Evolutionary conservation across 2,888 invertebrate species (phyloP).

Genomic region (Eueremaeus valkanovi): DNA sequence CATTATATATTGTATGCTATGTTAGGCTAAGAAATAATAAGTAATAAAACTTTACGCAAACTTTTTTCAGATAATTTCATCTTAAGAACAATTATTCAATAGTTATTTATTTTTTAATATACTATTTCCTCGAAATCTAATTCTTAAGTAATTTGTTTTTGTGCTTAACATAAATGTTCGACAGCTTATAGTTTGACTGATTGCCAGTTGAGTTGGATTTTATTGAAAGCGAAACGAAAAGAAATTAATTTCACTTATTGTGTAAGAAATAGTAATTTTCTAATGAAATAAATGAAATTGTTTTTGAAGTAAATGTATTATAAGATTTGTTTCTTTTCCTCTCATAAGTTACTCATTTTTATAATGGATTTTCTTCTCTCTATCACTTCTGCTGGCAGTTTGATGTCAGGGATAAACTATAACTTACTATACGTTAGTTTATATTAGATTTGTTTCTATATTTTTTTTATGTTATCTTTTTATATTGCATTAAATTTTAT

Average conservation of each 20-base stretch:
- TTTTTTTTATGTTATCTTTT: neutral
- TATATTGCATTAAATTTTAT: neutral
- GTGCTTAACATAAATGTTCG: too few species aligned
- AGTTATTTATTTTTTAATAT: neutral
- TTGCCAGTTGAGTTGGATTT: too few species aligned
- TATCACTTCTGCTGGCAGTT: neutral
- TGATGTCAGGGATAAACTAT: constrained; percentile 21
- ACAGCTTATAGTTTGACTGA: too few species aligned
- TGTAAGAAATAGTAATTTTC: too few species aligned
- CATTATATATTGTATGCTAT: neutral
- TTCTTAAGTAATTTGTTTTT: too few species aligned
- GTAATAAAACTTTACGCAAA: neutral
- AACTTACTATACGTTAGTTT: neutral
- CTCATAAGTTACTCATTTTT: constrained; percentile 14
- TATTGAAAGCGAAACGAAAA: too few species aligned
- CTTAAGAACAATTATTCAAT: neutral
- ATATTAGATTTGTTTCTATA: neutral
- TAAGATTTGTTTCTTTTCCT: too few species aligned
- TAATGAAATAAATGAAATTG: too few species aligned
- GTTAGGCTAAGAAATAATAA: too few species aligned
- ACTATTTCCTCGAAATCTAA: neutral
- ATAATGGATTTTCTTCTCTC: neutral
- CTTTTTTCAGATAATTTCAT: too few species aligned
- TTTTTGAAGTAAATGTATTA: too few species aligned
- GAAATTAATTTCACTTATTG: too few species aligned